Conservation (phyloP, 2,888 invertebrate species). For the Thelaira solivaga region DNA sequence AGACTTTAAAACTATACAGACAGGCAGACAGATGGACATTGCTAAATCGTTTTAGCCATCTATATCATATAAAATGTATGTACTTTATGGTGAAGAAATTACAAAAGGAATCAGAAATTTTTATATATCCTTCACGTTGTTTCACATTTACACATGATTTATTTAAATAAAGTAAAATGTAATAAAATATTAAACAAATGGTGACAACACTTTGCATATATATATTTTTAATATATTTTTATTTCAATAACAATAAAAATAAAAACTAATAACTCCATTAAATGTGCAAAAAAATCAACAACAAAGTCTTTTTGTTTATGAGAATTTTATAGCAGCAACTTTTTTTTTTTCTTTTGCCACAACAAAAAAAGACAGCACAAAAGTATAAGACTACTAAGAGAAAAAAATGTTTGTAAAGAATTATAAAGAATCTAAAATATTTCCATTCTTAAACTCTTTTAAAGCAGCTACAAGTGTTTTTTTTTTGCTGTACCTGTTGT, state of each 20-base stretch:
- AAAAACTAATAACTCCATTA: slow-evolving; percentile 27
- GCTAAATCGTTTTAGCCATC: too few relatives aligned
- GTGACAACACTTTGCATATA: not conserved
- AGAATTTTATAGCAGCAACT: slow-evolving; percentile 42
- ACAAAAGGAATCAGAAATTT: too few relatives aligned
- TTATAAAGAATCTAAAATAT: slow-evolving; percentile 42
- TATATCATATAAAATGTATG: too few relatives aligned
- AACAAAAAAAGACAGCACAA: not conserved
- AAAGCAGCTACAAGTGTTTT: not conserved
- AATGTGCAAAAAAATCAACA: not conserved
- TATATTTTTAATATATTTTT: not conserved
- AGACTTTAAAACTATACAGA: too few relatives aligned
- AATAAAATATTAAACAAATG: too few relatives aligned
- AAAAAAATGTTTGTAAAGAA: slow-evolving; percentile 6
- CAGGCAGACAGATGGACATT: too few relatives aligned
- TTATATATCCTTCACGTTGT: too few relatives aligned
- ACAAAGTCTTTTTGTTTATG: slow-evolving; percentile 45
- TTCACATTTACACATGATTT: too few relatives aligned
- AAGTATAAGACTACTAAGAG: slow-evolving; percentile 2
- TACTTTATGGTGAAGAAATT: too few relatives aligned
- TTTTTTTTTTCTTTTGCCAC: too few relatives aligned
- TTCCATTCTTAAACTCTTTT: slow-evolving; percentile 34
- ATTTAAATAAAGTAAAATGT: too few relatives aligned
- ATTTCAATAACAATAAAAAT: not conserved
- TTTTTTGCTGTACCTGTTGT: not conserved